phyloP scores from a whole-genome alignment of 2,888 invertebrate genomes.

The Cylindroiulus punctatus region DNA sequence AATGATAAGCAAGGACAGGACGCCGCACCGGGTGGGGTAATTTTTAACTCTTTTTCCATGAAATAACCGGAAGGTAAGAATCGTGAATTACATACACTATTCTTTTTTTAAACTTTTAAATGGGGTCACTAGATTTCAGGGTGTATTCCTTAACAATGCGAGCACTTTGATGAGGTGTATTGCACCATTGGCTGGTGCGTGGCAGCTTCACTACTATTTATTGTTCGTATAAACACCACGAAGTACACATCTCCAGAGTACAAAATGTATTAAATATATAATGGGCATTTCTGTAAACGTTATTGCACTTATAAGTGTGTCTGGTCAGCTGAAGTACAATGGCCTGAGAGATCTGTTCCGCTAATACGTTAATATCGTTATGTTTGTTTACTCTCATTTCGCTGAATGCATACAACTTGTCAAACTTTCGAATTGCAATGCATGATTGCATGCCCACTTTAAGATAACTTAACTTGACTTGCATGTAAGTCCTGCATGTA shows the following conservation, averaged over 20 bases:
- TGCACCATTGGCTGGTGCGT: background rate
- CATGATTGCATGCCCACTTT: too few species aligned
- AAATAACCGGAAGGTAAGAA: conserved; percentile 29
- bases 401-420: too few species aligned
- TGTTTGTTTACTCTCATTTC: too few species aligned
- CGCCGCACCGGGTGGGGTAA: conserved; percentile 12
- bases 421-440: too few species aligned
- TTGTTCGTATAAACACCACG: background rate
- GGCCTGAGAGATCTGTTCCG: too few species aligned
- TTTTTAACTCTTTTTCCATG: background rate
- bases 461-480: too few species aligned
- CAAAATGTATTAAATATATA: background rate
- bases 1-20: conserved; percentile 33
- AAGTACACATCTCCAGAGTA: background rate
- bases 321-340: background rate
- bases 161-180: background rate
- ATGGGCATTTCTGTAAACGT: background rate
- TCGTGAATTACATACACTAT: background rate
- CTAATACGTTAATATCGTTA: too few species aligned
- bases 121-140: conserved; percentile 26
- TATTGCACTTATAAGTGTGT: background rate
- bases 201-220: background rate
- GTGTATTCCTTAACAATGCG: background rate
- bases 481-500: too few species aligned
- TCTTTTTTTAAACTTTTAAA: background rate